Evolutionary conservation across 2,113 vertebrate genomes (phyloP).

Genomic region (Cyprinodon variegatus): DNA sequence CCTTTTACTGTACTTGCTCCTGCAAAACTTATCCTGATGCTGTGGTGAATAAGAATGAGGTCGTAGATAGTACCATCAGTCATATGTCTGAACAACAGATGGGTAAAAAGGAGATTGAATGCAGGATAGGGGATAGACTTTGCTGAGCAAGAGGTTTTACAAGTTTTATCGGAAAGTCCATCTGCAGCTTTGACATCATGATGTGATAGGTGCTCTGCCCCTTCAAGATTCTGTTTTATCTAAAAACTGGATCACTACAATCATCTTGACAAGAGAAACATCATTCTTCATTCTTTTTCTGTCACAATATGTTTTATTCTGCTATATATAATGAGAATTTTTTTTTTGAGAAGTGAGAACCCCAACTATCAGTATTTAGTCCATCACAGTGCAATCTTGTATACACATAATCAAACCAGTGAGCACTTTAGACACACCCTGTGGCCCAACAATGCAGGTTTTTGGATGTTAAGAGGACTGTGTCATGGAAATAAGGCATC

Average conservation of each 20-base stretch:
- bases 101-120: too few species aligned
- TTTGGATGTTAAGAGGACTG: not conserved
- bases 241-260: not conserved
- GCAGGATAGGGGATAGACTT: too few species aligned
- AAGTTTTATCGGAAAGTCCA: too few species aligned
- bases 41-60: too few species aligned
- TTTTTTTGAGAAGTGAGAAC: not conserved
- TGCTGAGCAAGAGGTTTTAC: too few species aligned
- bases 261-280: not conserved
- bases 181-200: too few species aligned
- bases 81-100: too few species aligned
- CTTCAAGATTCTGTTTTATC: not conserved
- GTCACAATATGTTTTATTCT: not conserved
- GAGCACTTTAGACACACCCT: not conserved
- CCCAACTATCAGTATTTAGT: not conserved
- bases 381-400: too few species aligned
- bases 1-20: too few species aligned
- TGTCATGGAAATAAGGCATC: too few species aligned
- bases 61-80: too few species aligned
- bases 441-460: not conserved
- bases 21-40: too few species aligned
- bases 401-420: not conserved
- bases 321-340: not conserved
- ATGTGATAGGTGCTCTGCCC: not conserved
- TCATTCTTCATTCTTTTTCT: not conserved